Evolutionary conservation across 2,113 vertebrate species (phyloP), one percentile per base, ranked within the genome.

Genomic region (Epinephelus moara): DNA sequence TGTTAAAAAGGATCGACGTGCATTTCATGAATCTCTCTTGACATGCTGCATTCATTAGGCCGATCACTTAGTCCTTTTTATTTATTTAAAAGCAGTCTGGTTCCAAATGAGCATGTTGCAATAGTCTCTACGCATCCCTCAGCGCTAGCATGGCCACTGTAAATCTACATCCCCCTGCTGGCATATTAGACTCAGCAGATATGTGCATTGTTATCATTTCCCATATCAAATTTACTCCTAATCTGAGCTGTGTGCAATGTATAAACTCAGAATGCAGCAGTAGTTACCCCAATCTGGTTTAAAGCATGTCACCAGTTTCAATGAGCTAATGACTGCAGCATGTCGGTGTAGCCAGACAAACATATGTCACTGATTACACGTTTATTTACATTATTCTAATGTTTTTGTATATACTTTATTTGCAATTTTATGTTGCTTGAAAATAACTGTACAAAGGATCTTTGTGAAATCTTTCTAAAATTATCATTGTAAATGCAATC

Each of bases 381-480:
- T 86, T 84, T 85, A 91, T 90, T 91, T 80, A 90, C 90, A 87
- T 91, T 89, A 85, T 91, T 92, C 88, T 92, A 93, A 93, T 92
- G 85, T 93, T 93, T 82, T 59, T 95, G 94, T 95, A 93, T 19
- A 95, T 95, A 95, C 80, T 81, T 92, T 89, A 92, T 88, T 91
- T 95, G 90, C 91, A 89, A 90, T 90, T 90, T 94, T 91, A 81
- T 84, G 75, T 93, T 93, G 91, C 92, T 80, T 94, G 92, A 94
- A 93, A 91, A 95, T 92, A 94, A 91, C 89, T 95, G 93, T 95
- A 94, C 91, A 95, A 92, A 94, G 85, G 62, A 86, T 84, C 86
- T 78, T 91, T 89, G 85, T 89, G 78, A 84, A 91, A 85, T 91
- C 92, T 94, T 94, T 94, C 90, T 94, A 92, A 94, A 94, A 88